Evolutionary conservation across 2,888 invertebrate genomes (phyloP), one percentile per base, ranked within the genome.

Genomic region (Sabatieria punctata): DNA sequence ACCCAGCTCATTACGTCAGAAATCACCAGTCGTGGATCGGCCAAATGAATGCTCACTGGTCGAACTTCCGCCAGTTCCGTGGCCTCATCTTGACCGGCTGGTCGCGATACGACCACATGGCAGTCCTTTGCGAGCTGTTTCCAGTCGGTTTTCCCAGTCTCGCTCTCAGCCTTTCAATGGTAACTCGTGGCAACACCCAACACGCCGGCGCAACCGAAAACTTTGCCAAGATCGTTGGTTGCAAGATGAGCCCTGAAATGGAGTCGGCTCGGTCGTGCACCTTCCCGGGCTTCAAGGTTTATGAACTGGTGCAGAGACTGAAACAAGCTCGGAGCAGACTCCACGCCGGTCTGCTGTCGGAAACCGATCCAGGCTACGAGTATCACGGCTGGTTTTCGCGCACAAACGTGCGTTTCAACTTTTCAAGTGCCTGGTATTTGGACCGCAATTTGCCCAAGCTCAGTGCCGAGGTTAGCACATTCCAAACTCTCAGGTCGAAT

Each of bases 51-150:
- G 54, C 39, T 54, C 22, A 30, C 23, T 22, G n/a, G 4, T 4
- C 2, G 6, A 15, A n/a, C 4, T 30, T 6, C 53, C 52, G 59
- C 40, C 53, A 51, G 21, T 55, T 67, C 46, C 51, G 59, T 30
- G 68, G 68, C 4, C 58, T 61, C 37, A 63, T 61, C 15, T 13
- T 68, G n/a, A 68, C 68, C 40, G 68, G 68, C 24, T 68, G 68
- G 68, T 65, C 66, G 51, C 61, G 69, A 65, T 69, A 51, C 45
- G 68, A 68, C 51, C 69, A 69, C 51, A 67, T 63, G 54, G 60
- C 67, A 8, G 57, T 65, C 1, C 52, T 68, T 36, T 68, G 68
- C 60, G 69, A 69, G 49, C 52, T 68, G 25, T 52, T 68, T 6
- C 68, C 69, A 11, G 60, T 61, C 6, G 49, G 47, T 4, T 35